A percentile compares a stretch with the other conserved stretches of the same genome.
Conservation (phyloP, 2,797 vertebrate genomes). For the Amblyraja radiata region DNA sequence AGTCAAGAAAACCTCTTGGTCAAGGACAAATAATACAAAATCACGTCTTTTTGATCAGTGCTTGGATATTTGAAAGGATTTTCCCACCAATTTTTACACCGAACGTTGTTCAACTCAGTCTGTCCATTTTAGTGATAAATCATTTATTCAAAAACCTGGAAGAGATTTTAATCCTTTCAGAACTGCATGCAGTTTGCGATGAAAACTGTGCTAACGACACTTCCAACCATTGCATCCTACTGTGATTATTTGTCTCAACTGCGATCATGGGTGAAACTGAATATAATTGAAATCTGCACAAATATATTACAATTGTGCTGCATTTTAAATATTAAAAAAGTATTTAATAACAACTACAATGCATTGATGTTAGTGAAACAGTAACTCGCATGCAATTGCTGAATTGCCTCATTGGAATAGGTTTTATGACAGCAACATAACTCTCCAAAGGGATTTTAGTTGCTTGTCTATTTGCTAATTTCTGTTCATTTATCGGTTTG, state of each 20-base stretch:
- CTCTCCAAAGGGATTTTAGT: not conserved
- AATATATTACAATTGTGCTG: not conserved
- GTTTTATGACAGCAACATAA: not conserved
- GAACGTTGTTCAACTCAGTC: not conserved
- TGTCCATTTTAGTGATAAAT: not conserved
- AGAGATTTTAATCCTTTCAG: not conserved
- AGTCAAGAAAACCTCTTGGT: not conserved
- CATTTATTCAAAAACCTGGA: not conserved
- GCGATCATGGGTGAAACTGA: not conserved
- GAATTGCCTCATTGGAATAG: not conserved
- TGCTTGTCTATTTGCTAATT: not conserved
- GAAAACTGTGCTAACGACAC: not conserved
- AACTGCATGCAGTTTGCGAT: not conserved
- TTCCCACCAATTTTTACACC: not conserved
- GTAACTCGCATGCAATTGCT: not conserved
- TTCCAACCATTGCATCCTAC: not conserved
- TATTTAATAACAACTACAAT: not conserved
- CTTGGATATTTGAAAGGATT: not conserved
- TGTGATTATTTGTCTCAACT: not conserved
- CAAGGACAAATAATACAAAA: not conserved
- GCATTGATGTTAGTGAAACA: not conserved
- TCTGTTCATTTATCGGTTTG: not conserved
- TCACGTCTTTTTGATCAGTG: not conserved
- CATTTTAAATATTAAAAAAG: not conserved
- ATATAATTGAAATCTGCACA: not conserved